Conservation (phyloP, 2,113 vertebrate species). For the Burhinus oedicnemus region DNA sequence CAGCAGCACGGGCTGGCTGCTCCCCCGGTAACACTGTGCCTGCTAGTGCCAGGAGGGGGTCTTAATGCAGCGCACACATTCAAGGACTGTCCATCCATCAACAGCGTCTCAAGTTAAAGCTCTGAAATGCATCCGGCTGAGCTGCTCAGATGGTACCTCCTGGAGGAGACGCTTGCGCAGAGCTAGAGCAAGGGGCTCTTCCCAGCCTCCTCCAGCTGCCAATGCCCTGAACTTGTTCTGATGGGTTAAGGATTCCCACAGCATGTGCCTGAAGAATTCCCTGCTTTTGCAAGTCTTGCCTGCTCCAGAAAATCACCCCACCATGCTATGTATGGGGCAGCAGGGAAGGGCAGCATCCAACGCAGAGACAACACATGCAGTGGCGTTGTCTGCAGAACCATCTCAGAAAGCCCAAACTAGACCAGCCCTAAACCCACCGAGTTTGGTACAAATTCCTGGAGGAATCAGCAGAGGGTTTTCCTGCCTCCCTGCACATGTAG, state of each 20-base stretch:
- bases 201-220: neutral
- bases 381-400: neutral
- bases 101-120: neutral
- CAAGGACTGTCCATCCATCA: neutral
- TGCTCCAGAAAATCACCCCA: neutral
- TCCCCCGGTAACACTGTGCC: neutral
- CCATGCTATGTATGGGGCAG: fast-evolving
- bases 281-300: neutral
- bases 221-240: neutral
- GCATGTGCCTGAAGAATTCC: neutral
- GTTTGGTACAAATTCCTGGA: neutral
- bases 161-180: neutral
- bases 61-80: neutral
- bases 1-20: neutral
- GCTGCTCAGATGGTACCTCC: neutral
- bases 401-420: neutral
- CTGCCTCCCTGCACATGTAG: neutral
- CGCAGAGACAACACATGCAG: fast-evolving
- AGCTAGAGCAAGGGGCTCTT: neutral
- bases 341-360: neutral
- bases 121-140: neutral
- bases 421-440: neutral
- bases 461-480: neutral
- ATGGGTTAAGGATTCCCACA: neutral
- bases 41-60: neutral